A percentile compares a stretch with the other conserved stretches of the same genome.
Evolutionary conservation across 2,888 invertebrate species (phyloP).

Genomic region (Cyclophora punctaria): DNA sequence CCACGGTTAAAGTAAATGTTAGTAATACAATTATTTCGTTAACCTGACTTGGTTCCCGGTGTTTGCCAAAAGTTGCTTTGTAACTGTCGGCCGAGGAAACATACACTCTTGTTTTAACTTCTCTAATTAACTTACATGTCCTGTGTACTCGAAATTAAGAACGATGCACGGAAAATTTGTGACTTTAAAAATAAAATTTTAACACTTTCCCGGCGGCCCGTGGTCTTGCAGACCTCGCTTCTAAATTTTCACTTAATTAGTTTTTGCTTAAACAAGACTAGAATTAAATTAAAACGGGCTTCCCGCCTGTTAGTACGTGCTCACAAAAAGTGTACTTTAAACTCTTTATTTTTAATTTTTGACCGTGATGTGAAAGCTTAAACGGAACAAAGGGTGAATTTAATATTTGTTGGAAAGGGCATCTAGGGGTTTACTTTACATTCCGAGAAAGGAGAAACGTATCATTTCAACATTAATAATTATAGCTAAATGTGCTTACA

Average conservation of each 20-base stretch:
- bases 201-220: slow-evolving; percentile 6
- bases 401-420: background rate
- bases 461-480: background rate
- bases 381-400: slow-evolving; percentile 14
- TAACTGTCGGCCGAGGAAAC: slow-evolving; percentile 9
- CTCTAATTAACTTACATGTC: slow-evolving; percentile 11
- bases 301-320: slow-evolving; percentile 22
- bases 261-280: slow-evolving; percentile 27
- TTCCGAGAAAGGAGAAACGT: slow-evolving; percentile 2
- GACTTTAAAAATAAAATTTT: background rate
- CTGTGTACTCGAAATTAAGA: slow-evolving; percentile 13
- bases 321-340: slow-evolving; percentile 6
- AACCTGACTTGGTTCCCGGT: slow-evolving; percentile 6
- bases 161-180: slow-evolving; percentile 3
- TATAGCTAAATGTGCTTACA: no score
- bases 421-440: background rate
- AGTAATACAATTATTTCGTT: slow-evolving; percentile 4
- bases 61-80: slow-evolving; percentile 14
- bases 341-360: slow-evolving; percentile 23
- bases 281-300: slow-evolving; percentile 31
- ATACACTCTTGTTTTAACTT: slow-evolving; percentile 12
- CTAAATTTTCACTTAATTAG: slow-evolving; percentile 35
- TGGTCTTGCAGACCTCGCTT: slow-evolving; percentile 2
- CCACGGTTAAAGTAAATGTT: slow-evolving; percentile 1
- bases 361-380: slow-evolving; percentile 26